Percentiles rank a stretch among this genome's conserved stretches.
These are phyloP conservation scores for Drosophila bifasciata DNA, from an alignment of 1,140 invertebrate species.

Conservation along the genomic window DNA sequence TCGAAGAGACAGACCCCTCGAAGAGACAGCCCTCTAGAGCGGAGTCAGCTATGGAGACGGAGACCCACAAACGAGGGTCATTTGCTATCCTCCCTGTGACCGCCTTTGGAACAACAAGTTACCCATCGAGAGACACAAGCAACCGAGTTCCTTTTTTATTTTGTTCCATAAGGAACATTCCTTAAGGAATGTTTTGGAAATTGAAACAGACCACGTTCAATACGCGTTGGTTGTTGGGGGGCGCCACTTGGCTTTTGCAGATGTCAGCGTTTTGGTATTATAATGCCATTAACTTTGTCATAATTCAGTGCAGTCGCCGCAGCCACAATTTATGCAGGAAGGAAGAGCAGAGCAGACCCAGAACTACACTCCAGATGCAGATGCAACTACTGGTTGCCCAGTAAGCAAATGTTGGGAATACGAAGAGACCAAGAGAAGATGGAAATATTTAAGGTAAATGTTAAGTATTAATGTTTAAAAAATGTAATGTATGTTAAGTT, in stretches of 20 bases:
- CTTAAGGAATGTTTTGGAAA: slow-evolving; percentile 19
- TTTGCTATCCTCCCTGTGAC: slow-evolving; percentile 17
- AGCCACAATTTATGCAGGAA: slow-evolving; percentile 72
- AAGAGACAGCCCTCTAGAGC: too few species aligned
- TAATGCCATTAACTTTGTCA: slow-evolving; percentile 80
- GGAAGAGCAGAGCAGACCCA: slow-evolving; percentile 17
- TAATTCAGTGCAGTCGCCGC: slow-evolving; percentile 74
- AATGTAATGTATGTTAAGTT: too few species aligned
- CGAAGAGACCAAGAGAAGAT: neutral
- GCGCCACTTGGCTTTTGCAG: slow-evolving; percentile 23
- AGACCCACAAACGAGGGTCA: slow-evolving; percentile 52
- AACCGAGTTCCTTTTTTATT: neutral
- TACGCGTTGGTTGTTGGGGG: neutral
- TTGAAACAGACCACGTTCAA: neutral
- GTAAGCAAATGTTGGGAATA: slow-evolving; percentile 8
- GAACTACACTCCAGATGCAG: slow-evolving; percentile 13
- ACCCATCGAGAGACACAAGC: slow-evolving; percentile 9
- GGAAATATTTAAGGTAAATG: too few species aligned
- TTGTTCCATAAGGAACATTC: too few species aligned
- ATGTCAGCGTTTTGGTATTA: slow-evolving; percentile 66
- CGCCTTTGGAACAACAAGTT: slow-evolving; percentile 49
- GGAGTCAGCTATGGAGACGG: slow-evolving; percentile 7
- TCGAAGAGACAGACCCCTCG: too few species aligned
- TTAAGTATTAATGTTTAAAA: too few species aligned
- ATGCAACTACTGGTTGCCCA: slow-evolving; percentile 43